Conservation (phyloP, 2,113 vertebrate species). For the Corydoras maculifer region DNA sequence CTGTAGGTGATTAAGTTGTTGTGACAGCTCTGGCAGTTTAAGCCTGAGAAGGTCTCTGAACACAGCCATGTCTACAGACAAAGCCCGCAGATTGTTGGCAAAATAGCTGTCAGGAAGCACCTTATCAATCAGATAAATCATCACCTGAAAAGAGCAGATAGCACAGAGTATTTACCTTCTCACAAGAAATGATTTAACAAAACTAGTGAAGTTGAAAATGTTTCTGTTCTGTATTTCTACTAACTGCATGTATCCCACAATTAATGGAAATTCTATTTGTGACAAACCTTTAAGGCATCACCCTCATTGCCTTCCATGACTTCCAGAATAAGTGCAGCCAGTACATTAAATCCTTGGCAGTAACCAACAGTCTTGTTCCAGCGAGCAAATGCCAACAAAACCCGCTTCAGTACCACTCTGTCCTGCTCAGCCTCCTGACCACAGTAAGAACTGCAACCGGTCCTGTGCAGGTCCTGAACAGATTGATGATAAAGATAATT, state of each 20-base stretch:
- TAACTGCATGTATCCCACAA: too few relatives aligned
- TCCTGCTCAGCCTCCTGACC: conserved; percentile 85
- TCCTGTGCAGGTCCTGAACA: conserved; percentile 69
- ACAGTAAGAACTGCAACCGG: conserved; percentile 83
- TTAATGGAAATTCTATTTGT: too few relatives aligned
- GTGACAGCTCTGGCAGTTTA: conserved; percentile 80
- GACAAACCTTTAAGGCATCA: conserved; percentile 75
- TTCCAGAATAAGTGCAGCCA: conserved; percentile 81
- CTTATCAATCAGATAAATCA: conserved; percentile 98
- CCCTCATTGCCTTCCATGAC: conserved; percentile 84
- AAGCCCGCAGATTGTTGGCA: conserved; percentile 90
- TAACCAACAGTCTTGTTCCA: conserved; percentile 88
- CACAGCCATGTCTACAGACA: conserved; percentile 91
- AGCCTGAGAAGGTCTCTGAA: conserved; percentile 80
- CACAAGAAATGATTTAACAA: too few relatives aligned
- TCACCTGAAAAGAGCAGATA: conserved; percentile 69
- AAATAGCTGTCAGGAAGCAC: conserved; percentile 98
- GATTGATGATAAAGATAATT: too few relatives aligned
- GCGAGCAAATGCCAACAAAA: conserved; percentile 78
- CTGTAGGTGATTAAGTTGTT: conserved; percentile 78
- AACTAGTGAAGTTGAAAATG: too few relatives aligned
- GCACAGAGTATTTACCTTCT: not conserved
- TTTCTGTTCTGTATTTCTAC: too few relatives aligned
- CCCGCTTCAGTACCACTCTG: conserved; percentile 78
- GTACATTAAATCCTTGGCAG: conserved; percentile 85